Percentiles rank a stretch among this genome's conserved stretches.
phyloP scores from a whole-genome alignment of 2,797 vertebrate genomes.

The Choloepus didactylus region DNA sequence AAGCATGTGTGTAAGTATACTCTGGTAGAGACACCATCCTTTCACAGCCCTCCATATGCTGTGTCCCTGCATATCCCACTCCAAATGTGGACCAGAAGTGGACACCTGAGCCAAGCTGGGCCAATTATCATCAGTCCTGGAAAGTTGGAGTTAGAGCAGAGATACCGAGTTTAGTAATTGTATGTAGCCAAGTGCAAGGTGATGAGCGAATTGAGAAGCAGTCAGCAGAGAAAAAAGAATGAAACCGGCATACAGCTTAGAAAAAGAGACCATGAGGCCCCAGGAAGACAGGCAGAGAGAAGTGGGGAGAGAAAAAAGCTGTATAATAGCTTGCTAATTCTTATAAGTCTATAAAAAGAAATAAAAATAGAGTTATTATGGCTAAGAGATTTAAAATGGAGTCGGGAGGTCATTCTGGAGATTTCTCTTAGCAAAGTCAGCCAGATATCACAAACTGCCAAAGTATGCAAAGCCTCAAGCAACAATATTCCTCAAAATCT shows the following conservation, averaged over 20 bases:
- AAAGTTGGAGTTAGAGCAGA: neutral
- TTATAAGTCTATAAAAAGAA: neutral
- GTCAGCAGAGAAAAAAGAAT: neutral
- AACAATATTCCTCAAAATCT: no score
- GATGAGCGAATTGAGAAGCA: neutral
- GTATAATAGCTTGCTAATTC: neutral
- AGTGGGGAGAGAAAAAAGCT: neutral
- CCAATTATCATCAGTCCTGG: neutral
- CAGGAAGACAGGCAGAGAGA: neutral
- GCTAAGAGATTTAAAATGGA: no score
- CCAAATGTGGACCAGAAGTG: neutral
- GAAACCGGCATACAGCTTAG: neutral
- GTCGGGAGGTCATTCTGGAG: no score
- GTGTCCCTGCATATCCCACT: rapidly evolving
- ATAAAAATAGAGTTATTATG: no score
- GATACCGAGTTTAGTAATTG: neutral
- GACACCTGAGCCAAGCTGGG: neutral
- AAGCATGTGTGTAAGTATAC: neutral
- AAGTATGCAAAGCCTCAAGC: no score
- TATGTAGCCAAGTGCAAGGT: neutral
- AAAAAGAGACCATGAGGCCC: neutral
- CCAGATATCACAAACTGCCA: no score
- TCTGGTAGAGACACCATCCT: neutral
- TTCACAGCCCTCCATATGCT: neutral
- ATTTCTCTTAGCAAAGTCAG: no score